Conservation (phyloP, 64 coral and sea anemone species). For the Montipora efflorescens region DNA sequence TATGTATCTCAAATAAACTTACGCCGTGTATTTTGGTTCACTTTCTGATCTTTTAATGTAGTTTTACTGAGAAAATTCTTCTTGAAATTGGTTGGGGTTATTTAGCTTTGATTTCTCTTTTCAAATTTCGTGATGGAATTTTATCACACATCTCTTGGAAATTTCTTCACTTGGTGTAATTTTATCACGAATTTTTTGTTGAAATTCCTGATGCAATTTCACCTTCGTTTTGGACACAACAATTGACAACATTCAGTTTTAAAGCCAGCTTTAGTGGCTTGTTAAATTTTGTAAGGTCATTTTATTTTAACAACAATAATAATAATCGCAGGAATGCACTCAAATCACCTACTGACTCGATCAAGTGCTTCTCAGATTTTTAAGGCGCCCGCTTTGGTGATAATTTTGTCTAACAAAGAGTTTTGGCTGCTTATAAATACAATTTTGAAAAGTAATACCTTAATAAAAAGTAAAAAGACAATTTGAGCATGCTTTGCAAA, state of each 20-base stretch:
- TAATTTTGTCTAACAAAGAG: not conserved
- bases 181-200: not conserved
- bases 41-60: not conserved
- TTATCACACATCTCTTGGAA: not conserved
- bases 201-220: slow-evolving; percentile 20
- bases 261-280: slow-evolving; percentile 12
- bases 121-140: slow-evolving; percentile 1
- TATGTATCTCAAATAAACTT: no score
- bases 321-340: not conserved
- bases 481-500: slow-evolving; percentile 10
- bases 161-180: not conserved
- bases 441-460: not conserved
- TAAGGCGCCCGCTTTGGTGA: not conserved
- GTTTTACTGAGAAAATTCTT: not conserved
- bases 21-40: not conserved
- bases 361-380: not conserved
- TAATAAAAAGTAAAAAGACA: slow-evolving; percentile 29
- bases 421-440: not conserved
- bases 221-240: slow-evolving; percentile 27
- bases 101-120: slow-evolving; percentile 7
- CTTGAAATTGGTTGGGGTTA: not conserved
- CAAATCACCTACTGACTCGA: not conserved
- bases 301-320: slow-evolving; percentile 30
- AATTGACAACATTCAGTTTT: slow-evolving; percentile 48
- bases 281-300: slow-evolving; percentile 28